Evolutionary conservation across 1,140 invertebrate species (phyloP), one percentile per base, ranked within the genome.

Genomic region (Dinoponera quadriceps): DNA sequence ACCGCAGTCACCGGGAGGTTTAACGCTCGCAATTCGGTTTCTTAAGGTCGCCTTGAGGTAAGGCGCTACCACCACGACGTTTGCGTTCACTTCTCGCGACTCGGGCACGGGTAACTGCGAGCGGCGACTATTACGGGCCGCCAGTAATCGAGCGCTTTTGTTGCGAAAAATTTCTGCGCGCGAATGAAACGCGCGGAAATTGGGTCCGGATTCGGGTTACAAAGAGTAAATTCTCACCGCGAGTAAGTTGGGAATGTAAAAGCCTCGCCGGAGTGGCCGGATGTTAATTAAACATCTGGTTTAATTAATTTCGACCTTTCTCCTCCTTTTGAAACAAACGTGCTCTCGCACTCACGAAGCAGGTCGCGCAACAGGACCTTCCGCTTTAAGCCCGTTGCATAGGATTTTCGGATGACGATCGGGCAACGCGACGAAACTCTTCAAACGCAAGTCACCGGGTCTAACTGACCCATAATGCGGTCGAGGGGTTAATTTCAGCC

Each of bases 1-100:
- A 22, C 38, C 54, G 0, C 69, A 59, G 25, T 22, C n/a, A 77
- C 25, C 25, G 66, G n/a, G n/a, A 29, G 65, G 14, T 80, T 71
- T 69, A 78, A 66, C 20, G n/a, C 14, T 63, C 44, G 22, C 20
- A 16, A 1, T 78, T 68, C 2, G 7, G 22, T 55, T 57, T 63
- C 33, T 57, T 29, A 27, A 57, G 57, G 25, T 57, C 51, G n/a
- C 38, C 44, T 44, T 29, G 29, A 48, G 38, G 57, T 59, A 48
- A 48, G 5, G 25, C 9, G 16, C 16, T 14, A 13, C n/a, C 2
- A 0, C 20, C 54, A 44, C 22, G 38, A 44, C 38, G 38, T 49
- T 57, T 27, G 18, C 4, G 51, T 65, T 75, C 22, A 27, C 16
- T 16, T 13, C 0, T 63, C 11, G 38, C 38, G n/a, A n/a, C n/a